A percentile compares a stretch with the other conserved stretches of the same genome.
phyloP scores from a whole-genome alignment of 2,797 vertebrate species.

The Rachycentron canadum region DNA sequence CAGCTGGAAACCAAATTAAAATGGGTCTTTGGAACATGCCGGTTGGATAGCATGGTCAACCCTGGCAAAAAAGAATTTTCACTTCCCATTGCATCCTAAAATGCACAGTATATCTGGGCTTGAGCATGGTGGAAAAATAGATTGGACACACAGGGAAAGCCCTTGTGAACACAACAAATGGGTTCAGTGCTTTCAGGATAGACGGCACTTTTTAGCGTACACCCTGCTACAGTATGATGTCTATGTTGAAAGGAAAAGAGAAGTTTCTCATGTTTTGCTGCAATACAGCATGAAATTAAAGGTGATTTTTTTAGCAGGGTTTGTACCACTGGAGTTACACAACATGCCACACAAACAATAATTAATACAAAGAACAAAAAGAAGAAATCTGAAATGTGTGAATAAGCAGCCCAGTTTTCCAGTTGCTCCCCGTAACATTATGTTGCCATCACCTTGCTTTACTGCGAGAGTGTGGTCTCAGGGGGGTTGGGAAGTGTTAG shows the following conservation, averaged over 20 bases:
- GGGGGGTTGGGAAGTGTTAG: background rate
- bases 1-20: constrained; percentile 82
- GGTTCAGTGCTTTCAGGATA: constrained; percentile 28
- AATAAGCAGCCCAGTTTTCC: too few species aligned
- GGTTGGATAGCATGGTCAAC: constrained; percentile 57
- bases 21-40: constrained; percentile 61
- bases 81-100: constrained; percentile 52
- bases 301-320: too few species aligned
- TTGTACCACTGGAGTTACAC: too few species aligned
- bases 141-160: constrained; percentile 52
- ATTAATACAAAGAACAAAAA: too few species aligned
- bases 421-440: background rate
- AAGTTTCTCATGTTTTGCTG: constrained; percentile 1
- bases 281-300: too few species aligned
- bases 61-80: constrained; percentile 52
- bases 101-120: constrained; percentile 31
- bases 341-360: too few species aligned
- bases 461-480: background rate
- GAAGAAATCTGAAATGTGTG: too few species aligned
- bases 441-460: background rate
- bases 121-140: constrained; percentile 37
- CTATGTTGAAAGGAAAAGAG: constrained; percentile 14
- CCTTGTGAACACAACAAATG: constrained; percentile 44
- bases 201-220: constrained; percentile 20
- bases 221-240: constrained; percentile 15